phyloP scores from a whole-genome alignment of 2,113 vertebrate species.

The Oncorhynchus kisutch region DNA sequence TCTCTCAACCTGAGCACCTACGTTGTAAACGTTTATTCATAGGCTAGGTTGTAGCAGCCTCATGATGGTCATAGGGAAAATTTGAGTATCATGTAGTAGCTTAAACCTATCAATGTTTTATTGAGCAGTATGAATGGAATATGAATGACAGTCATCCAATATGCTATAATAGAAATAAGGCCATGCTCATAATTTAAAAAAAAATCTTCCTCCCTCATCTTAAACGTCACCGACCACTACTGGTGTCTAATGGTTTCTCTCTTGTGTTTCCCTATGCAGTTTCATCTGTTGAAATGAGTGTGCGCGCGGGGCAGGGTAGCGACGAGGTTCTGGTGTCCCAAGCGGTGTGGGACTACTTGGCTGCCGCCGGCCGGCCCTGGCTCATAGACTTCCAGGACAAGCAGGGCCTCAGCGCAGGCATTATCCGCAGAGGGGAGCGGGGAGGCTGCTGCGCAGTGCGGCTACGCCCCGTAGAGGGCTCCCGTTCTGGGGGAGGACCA shows the following conservation, averaged over 20 bases:
- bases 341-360: constrained; percentile 91
- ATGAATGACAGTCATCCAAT: too few species aligned
- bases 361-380: constrained; percentile 83
- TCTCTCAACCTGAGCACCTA: too few species aligned
- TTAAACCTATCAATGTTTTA: too few species aligned
- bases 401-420: constrained; percentile 85
- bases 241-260: not conserved
- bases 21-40: too few species aligned
- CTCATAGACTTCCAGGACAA: constrained; percentile 89
- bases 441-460: constrained; percentile 90
- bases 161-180: too few species aligned
- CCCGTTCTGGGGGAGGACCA: constrained; percentile 65
- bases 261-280: constrained; percentile 65
- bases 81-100: too few species aligned
- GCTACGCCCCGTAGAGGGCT: constrained; percentile 81
- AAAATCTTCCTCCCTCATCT: not conserved
- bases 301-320: constrained; percentile 83
- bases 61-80: too few species aligned
- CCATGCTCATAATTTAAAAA: too few species aligned
- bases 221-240: not conserved
- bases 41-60: too few species aligned
- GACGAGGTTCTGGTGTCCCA: constrained; percentile 90
- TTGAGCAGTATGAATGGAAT: too few species aligned
- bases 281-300: constrained; percentile 81
- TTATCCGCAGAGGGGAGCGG: constrained; percentile 85